Conservation (phyloP, 2,797 vertebrate species). For the Dermochelys coriacea region DNA sequence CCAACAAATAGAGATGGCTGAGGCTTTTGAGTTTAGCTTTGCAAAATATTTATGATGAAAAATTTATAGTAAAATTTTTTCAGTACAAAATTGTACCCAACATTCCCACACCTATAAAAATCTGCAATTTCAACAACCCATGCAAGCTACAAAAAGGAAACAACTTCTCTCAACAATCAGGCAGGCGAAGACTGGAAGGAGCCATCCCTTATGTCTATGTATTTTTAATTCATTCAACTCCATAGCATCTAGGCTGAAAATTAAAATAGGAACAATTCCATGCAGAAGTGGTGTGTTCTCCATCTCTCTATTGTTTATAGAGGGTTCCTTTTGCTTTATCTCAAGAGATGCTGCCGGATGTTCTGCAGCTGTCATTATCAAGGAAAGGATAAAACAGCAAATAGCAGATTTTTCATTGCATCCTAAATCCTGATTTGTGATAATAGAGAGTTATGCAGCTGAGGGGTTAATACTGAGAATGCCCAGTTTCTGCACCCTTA, state of each 20-base stretch:
- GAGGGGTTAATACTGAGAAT: neutral
- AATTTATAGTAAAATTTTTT: neutral
- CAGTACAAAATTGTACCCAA: neutral
- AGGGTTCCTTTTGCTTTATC: neutral
- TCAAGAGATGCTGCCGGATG: neutral
- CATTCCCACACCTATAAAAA: neutral
- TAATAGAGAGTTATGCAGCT: neutral
- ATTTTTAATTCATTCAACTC: neutral
- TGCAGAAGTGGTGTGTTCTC: neutral
- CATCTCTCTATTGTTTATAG: neutral
- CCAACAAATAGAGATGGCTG: neutral
- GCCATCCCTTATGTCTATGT: neutral
- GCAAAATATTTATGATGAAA: constrained; percentile 31
- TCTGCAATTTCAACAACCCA: neutral
- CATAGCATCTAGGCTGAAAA: neutral
- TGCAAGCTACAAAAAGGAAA: constrained; percentile 11
- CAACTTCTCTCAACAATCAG: constrained; percentile 2
- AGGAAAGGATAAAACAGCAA: neutral
- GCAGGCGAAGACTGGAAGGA: neutral
- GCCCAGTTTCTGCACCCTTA: neutral
- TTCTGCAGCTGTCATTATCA: neutral
- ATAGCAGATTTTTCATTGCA: neutral
- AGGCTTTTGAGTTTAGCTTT: constrained; percentile 2
- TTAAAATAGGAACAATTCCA: neutral
- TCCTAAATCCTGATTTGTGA: neutral